Evolutionary conservation across 1,140 invertebrate genomes (phyloP), one percentile per base, ranked within the genome.

Genomic region (Zelostemma sp.): DNA sequence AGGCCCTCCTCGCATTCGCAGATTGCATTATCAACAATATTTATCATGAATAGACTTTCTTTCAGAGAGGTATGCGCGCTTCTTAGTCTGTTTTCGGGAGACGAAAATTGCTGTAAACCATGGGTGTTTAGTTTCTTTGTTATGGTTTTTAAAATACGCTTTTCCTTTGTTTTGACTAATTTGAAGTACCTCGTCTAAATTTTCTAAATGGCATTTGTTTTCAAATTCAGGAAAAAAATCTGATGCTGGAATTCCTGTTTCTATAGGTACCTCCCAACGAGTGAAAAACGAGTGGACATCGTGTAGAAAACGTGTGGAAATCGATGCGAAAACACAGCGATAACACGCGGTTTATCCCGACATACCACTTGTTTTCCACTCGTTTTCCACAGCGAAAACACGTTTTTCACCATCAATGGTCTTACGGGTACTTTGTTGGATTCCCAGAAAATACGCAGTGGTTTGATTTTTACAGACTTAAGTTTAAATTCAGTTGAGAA

Each of bases 31-130:
- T 50, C 5, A 2, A 51, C 12, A 11, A 68, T 56, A 17, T 61
- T 68, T 46, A 41, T 50, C 14, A 41, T 28, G 14, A 45, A 43
- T 50, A 61, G 35, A 19, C 51, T 61, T n/a, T 15, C 9, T 6
- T 41, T 50, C 8, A 57, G 17, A 2, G 38, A 56, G 14, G 41
- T 19, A 21, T 68, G 64, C 6, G 54, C 33, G 18, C 49, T 41
- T 43, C 57, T 55, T 0, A 54, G 31, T 46, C 56, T 56, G 31
- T 60, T 25, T 61, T 56, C 64, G 59, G 0, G 56, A 19, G n/a
- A 67, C 1, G 6, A 49, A 15, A 0, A 17, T 31, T 0, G 54
- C 35, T 18, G 12, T 9, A 40, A 67, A 67, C 64, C 50, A 60
- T 4, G 56, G 45, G 19, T 55, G 38, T 11, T 21, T 46, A n/a